These are phyloP conservation scores for Ectobius pallidus DNA, from an alignment of 2,888 invertebrate species.

Conservation along the genomic window DNA sequence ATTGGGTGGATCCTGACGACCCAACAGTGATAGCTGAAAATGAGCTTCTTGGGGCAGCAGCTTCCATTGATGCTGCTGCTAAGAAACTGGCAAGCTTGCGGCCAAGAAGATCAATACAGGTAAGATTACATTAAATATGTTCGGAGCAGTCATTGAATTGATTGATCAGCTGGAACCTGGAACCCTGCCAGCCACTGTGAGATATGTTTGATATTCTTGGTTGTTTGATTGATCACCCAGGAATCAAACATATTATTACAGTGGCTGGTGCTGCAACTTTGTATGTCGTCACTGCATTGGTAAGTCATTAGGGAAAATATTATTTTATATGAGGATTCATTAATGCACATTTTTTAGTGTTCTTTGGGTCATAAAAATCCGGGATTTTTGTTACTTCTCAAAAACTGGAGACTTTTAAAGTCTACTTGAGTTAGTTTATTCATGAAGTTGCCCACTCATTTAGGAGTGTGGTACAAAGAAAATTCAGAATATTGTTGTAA, in stretches of 20 bases:
- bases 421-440: no score
- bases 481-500: no score
- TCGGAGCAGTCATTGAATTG: no score
- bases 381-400: no score
- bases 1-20: slow-evolving; percentile 97
- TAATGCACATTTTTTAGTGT: no score
- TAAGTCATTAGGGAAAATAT: no score
- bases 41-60: slow-evolving; percentile 95
- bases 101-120: slow-evolving; percentile 83
- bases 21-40: slow-evolving; percentile 98
- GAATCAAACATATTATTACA: slow-evolving; percentile 99
- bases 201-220: slow-evolving; percentile 99
- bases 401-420: no score
- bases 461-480: no score
- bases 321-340: no score
- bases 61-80: slow-evolving; percentile 97
- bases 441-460: no score
- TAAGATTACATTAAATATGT: slow-evolving; percentile 53
- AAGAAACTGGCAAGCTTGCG: slow-evolving; percentile 90
- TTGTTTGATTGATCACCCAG: slow-evolving; percentile 92
- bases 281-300: no score
- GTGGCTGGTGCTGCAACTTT: slow-evolving; percentile 56
- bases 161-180: background rate
- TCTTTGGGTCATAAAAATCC: no score
- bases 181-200: slow-evolving; percentile 65